Evolutionary conservation across 2,113 vertebrate genomes (phyloP), one percentile per base, ranked within the genome.

Genomic region (Neodon shergylaensis): DNA sequence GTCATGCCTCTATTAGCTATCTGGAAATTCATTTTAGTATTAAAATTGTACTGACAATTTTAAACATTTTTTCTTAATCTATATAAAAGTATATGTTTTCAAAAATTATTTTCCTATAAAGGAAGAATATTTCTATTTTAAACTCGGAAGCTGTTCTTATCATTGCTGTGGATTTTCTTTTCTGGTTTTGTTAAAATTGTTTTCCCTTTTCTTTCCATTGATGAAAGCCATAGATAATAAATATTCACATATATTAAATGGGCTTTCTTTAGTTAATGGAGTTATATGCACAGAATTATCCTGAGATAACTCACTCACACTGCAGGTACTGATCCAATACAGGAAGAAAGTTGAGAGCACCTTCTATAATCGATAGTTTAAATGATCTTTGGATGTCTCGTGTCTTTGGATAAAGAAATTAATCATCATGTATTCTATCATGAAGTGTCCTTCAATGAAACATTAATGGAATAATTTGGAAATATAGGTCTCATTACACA

Each of bases 401-500:
- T 93, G 39, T 92, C 94, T 96, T 94, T 44, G 79, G 42, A 44
- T 90, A 94, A 33, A 72, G 93, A 96, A 95, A 95, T 95, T 94
- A 92, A 97, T 94, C 92, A 95, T 94, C 47, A 97, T 96, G 52
- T 93, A 89, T 91, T 96, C 88, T 94, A 87, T 92, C 88, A 95
- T 96, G 95, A 95, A 91, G 94, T 88, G 49, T 26, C 85, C 94
- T 96, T 96, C 96, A 94, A 96, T 96, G 93, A 95, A 95, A 88
- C 88, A 96, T 94, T 76, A 88, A 83, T 96, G 90, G 47, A 84
- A 91, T 96, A 95, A 95, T 96, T 95, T 96, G 95, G 42, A 97
- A 96, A 96, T 97, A 96, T 86, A 54, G 52, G 65, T 90, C 36
- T 89, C 66, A 92, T 96, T 96, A 96, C 21, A 93, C 54, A 49